Evolutionary conservation across 2,113 vertebrate species (phyloP), one percentile per base, ranked within the genome.

Genomic region (Calonectris borealis): DNA sequence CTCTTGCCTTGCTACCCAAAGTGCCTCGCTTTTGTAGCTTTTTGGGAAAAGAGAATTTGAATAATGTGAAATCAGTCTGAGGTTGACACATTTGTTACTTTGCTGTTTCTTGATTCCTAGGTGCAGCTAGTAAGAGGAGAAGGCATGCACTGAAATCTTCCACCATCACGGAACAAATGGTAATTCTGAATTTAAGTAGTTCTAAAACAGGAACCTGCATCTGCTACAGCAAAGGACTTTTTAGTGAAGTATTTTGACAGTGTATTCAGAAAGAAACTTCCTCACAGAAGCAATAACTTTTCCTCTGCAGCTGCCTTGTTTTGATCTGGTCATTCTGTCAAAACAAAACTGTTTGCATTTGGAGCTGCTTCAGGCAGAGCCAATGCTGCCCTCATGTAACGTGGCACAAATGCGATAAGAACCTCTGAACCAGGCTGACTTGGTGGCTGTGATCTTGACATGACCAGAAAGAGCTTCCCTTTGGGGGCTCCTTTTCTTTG

Each of bases 31-130:
- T 62, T 1, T 62, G 12, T 80, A 66, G 46, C 22, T 21, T 61
- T 85, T 64, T 32, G n/a, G 48, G 66, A 44, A 82, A 76, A 86
- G 26, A 54, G 65, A 36, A 49, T 65, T 65, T 69, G n/a, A 65
- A 31, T 62, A 21, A 32, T 83, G 20, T 57, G 16, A 65, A n/a
- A 44, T 65, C 54, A n/a, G 40, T 58, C 25, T 55, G 76, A 92
- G 42, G 38, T 36, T 84, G 48, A 80, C 38, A 7, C 25, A 6
- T 71, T 36, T 38, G 31, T 94, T 78, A 25, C 20, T 77, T 75
- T 54, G 11, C 87, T 82, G 34, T 91, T 81, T 90, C 29, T 93
- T 93, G 82, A 64, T 95, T 96, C 49, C 54, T 80, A 98, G 97
- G 4, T 95, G 29, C 62, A 76, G 29, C 64, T 57, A 94, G 1